Conservation (phyloP, 2,888 invertebrate species). For the Chaitophorus viminalis region DNA sequence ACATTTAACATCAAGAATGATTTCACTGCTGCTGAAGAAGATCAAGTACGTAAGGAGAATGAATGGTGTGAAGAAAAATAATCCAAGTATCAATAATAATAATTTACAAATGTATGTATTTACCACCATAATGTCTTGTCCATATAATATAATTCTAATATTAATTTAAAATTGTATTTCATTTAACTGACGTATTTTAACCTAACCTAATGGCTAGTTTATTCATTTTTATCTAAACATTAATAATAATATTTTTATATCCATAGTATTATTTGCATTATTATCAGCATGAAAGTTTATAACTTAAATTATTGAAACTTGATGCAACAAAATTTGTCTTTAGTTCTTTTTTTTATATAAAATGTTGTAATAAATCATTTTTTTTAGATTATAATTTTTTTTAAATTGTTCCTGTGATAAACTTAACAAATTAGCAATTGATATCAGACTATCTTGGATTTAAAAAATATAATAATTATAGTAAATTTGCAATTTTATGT, state of each 20-base stretch:
- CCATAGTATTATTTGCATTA: not conserved
- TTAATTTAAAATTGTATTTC: not conserved
- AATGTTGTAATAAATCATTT: not conserved
- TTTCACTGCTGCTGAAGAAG: slow-evolving; percentile 95
- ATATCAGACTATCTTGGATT: not conserved
- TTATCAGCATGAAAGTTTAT: too few relatives aligned
- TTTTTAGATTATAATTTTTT: not conserved
- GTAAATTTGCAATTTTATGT: not conserved
- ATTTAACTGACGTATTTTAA: not conserved
- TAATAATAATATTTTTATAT: not conserved
- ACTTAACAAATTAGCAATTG: not conserved
- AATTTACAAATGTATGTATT: not conserved
- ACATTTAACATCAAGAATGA: slow-evolving; percentile 98
- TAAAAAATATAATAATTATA: not conserved
- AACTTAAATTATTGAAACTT: not conserved
- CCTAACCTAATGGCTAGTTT: not conserved
- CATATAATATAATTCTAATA: not conserved
- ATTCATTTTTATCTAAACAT: not conserved
- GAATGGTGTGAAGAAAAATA: slow-evolving; percentile 91
- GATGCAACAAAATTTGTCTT: not conserved
- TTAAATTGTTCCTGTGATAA: not conserved
- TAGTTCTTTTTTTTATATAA: not conserved
- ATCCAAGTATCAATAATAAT: not conserved
- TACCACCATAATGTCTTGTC: not conserved
- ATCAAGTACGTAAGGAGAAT: slow-evolving; percentile 96